Conservation (phyloP, 2,113 vertebrate species). For the Sturnus vulgaris region DNA sequence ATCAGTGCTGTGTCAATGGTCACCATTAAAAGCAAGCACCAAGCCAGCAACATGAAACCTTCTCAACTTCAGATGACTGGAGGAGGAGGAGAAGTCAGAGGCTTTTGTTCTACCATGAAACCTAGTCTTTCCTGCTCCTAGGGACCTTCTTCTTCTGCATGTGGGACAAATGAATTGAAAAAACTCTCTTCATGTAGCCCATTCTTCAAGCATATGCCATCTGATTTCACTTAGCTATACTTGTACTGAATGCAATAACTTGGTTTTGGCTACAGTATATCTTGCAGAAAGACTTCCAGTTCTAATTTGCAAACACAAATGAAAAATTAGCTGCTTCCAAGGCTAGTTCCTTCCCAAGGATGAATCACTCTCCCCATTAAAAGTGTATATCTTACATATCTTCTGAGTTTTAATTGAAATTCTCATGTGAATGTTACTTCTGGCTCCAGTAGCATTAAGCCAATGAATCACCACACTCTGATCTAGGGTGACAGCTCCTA, state of each 20-base stretch:
- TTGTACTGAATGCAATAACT: neutral
- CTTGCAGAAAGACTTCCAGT: neutral
- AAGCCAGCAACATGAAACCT: neutral
- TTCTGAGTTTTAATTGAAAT: slow-evolving; percentile 9
- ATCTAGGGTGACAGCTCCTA: neutral
- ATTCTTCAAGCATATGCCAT: neutral
- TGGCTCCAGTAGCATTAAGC: neutral
- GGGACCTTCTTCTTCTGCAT: neutral
- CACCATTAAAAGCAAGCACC: neutral
- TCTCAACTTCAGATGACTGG: neutral
- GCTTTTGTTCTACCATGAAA: neutral
- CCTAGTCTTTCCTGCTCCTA: neutral
- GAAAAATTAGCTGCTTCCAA: neutral
- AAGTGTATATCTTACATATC: neutral
- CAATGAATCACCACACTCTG: neutral
- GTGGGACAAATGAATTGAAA: neutral
- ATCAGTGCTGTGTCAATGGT: neutral
- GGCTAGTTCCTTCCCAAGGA: neutral
- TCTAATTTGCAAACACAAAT: neutral
- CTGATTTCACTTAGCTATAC: neutral
- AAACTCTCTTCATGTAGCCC: neutral
- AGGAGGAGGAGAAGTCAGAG: neutral
- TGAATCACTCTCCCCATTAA: neutral
- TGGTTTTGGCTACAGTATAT: neutral
- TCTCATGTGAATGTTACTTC: neutral